A percentile compares a stretch with the other conserved stretches of the same genome.
phyloP scores from a whole-genome alignment of 2,888 invertebrate genomes.

The Agonopterix arenella region DNA sequence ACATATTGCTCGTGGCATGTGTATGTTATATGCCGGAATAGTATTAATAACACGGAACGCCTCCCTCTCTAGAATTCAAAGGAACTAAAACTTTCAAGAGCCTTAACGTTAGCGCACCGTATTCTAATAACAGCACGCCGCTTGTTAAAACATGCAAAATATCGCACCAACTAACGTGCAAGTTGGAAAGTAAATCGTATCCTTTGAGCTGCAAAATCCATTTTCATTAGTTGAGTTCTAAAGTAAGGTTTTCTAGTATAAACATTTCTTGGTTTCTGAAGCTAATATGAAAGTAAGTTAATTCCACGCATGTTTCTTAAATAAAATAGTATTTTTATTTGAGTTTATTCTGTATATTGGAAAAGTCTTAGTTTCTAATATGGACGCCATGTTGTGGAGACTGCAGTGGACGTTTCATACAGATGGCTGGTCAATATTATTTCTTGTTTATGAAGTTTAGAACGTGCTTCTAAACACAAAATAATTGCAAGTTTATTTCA shows the following conservation, averaged over 20 bases:
- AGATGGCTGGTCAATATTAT: not conserved
- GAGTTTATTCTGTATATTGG: not conserved
- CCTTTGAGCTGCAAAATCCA: conserved; percentile 6
- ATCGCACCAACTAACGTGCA: conserved; percentile 1
- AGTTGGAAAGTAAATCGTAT: conserved; percentile 12
- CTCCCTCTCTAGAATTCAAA: too few relatives aligned
- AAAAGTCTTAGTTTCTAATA: not conserved
- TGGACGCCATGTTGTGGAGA: too few relatives aligned
- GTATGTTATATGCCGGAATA: too few relatives aligned
- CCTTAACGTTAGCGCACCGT: not conserved
- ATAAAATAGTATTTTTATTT: not conserved
- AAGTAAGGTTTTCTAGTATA: not conserved
- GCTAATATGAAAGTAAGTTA: not conserved
- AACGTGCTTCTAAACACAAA: not conserved
- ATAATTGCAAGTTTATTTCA: not conserved
- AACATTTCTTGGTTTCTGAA: not conserved
- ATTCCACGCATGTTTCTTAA: not conserved
- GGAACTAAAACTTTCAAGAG: too few relatives aligned
- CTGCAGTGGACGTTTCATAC: not conserved
- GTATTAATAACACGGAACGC: too few relatives aligned
- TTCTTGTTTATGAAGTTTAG: not conserved
- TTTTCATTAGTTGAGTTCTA: conserved; percentile 6
- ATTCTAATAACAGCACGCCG: not conserved
- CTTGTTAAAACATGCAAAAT: conserved; percentile 7
- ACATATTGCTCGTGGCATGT: too few relatives aligned